Percentiles rank a stretch among this genome's conserved stretches.
Conservation (phyloP, 2,113 vertebrate species). For the Sakesphorus luctuosus region DNA sequence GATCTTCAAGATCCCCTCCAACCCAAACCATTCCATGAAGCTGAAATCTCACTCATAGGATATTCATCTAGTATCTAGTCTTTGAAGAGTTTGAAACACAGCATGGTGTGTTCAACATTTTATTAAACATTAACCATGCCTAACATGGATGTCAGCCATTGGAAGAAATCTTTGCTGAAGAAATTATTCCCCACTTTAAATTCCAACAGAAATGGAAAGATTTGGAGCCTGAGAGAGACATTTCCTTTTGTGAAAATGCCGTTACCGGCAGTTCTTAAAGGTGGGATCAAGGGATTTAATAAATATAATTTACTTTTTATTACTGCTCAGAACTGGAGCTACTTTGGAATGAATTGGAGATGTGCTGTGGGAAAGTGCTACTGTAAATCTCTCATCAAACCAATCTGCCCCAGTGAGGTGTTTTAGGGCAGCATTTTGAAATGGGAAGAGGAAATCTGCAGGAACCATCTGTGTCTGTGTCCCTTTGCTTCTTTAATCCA, state of each 20-base stretch:
- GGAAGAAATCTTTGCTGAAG: slow-evolving; percentile 18
- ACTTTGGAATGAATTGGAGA: slow-evolving; percentile 13
- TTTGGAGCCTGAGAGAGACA: slow-evolving; percentile 19
- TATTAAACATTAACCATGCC: background rate
- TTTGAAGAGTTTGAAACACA: background rate
- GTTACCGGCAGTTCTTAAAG: slow-evolving; percentile 50
- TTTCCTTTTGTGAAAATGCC: slow-evolving; percentile 58
- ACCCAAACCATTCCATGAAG: background rate
- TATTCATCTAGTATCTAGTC: background rate
- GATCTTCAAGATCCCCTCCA: background rate
- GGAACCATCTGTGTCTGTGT: background rate
- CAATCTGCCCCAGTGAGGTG: background rate
- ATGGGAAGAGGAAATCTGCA: background rate
- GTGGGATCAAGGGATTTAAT: slow-evolving; percentile 58
- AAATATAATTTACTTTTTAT: slow-evolving; percentile 67
- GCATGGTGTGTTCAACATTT: background rate
- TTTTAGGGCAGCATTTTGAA: slow-evolving; percentile 18
- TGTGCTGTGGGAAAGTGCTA: slow-evolving; percentile 13
- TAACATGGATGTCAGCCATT: background rate
- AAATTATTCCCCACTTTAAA: slow-evolving; percentile 5
- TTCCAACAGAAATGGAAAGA: slow-evolving; percentile 28
- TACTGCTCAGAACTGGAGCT: slow-evolving; percentile 28
- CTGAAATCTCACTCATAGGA: background rate
- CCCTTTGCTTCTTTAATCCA: background rate
- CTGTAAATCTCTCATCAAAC: slow-evolving; percentile 39